Conservation (phyloP, 2,797 vertebrate species). For the Arrhamphus sclerolepis region DNA sequence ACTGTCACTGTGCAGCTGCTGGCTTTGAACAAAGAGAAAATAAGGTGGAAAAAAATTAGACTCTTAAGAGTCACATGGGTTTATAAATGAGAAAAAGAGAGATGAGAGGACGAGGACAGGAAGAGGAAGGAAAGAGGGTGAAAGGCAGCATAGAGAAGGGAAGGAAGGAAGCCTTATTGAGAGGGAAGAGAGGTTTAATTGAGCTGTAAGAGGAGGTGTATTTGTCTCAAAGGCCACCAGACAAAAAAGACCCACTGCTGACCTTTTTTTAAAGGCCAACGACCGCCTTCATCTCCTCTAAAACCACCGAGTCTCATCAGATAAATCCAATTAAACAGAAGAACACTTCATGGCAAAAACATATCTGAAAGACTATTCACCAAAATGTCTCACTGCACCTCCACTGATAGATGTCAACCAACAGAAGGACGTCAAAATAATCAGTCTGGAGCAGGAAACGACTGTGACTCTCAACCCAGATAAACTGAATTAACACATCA, state of each 20-base stretch:
- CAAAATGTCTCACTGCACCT: too few species aligned
- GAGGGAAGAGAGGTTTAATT: conserved; percentile 1
- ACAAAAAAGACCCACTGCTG: conserved; percentile 6
- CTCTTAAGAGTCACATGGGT: conserved; percentile 17
- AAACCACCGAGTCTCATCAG: too few species aligned
- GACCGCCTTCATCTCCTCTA: background rate
- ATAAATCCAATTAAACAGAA: too few species aligned
- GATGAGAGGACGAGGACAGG: background rate
- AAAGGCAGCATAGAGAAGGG: background rate
- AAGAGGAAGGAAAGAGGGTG: background rate
- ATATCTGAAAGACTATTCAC: too few species aligned
- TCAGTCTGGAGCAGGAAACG: too few species aligned
- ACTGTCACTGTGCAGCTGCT: conserved; percentile 23
- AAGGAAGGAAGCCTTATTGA: background rate
- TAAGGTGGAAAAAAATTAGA: background rate
- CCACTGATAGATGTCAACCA: too few species aligned
- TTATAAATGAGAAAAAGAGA: conserved; percentile 4
- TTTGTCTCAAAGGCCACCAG: conserved; percentile 22
- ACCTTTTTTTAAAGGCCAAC: conserved; percentile 44
- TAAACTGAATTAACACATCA: too few species aligned
- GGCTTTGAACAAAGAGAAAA: conserved; percentile 4
- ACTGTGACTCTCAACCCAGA: too few species aligned
- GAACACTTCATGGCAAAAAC: too few species aligned
- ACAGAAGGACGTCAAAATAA: too few species aligned
- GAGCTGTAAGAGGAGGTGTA: conserved; percentile 8